Evolutionary conservation across 2,888 invertebrate species (phyloP).

Genomic region (Nysson spinosus): DNA sequence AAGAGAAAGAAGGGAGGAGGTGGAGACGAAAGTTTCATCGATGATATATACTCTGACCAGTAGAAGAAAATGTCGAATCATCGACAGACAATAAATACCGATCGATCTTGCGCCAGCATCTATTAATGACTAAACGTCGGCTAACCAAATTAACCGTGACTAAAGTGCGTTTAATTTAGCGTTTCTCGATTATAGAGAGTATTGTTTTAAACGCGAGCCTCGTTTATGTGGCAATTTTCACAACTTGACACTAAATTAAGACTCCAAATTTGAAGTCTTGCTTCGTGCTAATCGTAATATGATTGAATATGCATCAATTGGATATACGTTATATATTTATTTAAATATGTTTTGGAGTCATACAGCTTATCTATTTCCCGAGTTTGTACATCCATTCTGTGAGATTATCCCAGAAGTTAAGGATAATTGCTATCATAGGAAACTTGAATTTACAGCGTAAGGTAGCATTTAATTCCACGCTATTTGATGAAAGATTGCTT

Average conservation of each 20-base stretch:
- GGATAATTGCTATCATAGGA: background rate
- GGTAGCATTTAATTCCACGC: constrained; percentile 8
- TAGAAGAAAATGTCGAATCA: constrained; percentile 72
- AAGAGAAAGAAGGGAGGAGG: constrained; percentile 2
- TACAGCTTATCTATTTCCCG: no score
- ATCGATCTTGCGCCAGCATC: constrained; percentile 70
- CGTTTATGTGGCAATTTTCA: no score
- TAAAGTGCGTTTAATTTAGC: constrained; percentile 71
- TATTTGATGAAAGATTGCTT: constrained; percentile 26
- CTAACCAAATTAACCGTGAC: constrained; percentile 77
- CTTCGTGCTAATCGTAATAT: no score
- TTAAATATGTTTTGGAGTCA: no score
- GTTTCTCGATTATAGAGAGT: constrained; percentile 28
- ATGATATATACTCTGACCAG: constrained; percentile 33
- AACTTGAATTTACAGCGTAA: constrained; percentile 11
- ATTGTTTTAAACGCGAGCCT: constrained; percentile 31
- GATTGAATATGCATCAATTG: no score
- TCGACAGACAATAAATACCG: constrained; percentile 75
- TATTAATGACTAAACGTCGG: constrained; percentile 71
- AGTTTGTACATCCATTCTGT: no score
- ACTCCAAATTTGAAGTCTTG: no score
- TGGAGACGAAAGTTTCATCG: constrained; percentile 41
- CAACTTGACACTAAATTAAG: no score
- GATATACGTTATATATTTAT: no score
- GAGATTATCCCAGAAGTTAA: background rate